Conservation (phyloP, 53 echinoderm and acorn worm species). For the Apostichopus leukothele region DNA sequence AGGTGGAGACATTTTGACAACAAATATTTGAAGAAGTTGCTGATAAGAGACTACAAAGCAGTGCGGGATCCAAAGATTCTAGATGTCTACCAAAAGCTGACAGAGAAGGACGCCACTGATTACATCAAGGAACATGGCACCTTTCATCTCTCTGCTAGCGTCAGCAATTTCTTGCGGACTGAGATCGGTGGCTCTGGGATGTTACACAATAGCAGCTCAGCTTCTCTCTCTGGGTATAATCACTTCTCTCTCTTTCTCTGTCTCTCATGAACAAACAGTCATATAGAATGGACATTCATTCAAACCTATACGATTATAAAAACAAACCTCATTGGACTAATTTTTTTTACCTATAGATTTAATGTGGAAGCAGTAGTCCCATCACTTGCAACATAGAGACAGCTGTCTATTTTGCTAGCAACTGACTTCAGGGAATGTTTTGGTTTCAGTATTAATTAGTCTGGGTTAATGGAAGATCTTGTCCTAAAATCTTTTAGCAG, state of each 20-base stretch:
- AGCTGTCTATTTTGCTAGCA: too few species aligned
- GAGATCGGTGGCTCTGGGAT: slow-evolving; percentile 7
- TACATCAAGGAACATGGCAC: slow-evolving; percentile 69
- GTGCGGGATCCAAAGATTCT: slow-evolving; percentile 65
- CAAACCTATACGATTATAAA: too few species aligned
- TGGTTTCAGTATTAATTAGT: too few species aligned
- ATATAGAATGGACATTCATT: too few species aligned
- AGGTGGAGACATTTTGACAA: slow-evolving; percentile 77
- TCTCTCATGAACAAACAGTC: too few species aligned
- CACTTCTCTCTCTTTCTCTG: background rate
- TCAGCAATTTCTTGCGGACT: slow-evolving; percentile 41
- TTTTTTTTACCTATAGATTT: too few species aligned
- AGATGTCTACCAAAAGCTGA: slow-evolving; percentile 75
- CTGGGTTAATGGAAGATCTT: too few species aligned
- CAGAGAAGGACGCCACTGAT: slow-evolving; percentile 78
- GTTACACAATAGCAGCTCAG: background rate
- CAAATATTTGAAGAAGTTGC: slow-evolving; percentile 62
- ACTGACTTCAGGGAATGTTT: too few species aligned
- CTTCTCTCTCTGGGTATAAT: slow-evolving; percentile 28
- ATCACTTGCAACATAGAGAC: too few species aligned
- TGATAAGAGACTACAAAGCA: slow-evolving; percentile 58
- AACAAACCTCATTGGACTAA: too few species aligned
- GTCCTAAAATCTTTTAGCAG: too few species aligned
- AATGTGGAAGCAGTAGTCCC: too few species aligned
- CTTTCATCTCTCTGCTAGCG: slow-evolving; percentile 51